A percentile compares a stretch with the other conserved stretches of the same genome.
These are phyloP conservation scores for Ammodytes dubius DNA, from an alignment of 2,113 vertebrate genomes.

Conservation along the genomic window DNA sequence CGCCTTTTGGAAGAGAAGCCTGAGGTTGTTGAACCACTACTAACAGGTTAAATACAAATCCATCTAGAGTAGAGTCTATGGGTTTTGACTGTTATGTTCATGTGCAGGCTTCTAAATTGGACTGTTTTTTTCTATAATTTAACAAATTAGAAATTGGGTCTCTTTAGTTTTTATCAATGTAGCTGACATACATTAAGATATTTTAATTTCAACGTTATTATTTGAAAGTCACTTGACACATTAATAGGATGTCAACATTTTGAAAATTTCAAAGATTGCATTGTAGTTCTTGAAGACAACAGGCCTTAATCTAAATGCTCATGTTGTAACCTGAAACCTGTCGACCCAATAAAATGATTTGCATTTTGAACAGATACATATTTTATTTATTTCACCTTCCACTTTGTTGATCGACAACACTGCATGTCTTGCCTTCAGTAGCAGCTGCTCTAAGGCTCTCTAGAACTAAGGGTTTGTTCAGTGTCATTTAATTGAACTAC, in stretches of 20 bases:
- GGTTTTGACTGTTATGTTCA: conserved; percentile 12
- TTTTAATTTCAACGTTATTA: conserved; percentile 20
- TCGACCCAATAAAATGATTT: conserved; percentile 77
- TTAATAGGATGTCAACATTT: conserved; percentile 14
- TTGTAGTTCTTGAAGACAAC: not conserved
- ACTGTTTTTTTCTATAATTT: not conserved
- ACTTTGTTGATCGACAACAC: not conserved
- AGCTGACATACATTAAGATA: conserved; percentile 50
- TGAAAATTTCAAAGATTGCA: conserved; percentile 1
- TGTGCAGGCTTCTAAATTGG: not conserved
- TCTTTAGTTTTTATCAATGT: conserved; percentile 52
- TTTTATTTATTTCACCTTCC: not conserved
- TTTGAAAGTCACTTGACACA: conserved; percentile 13
- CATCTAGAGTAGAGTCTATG: not conserved
- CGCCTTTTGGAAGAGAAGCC: not conserved
- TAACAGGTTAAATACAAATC: conserved; percentile 37
- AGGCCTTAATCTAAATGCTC: conserved; percentile 10
- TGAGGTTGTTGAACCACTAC: not conserved
- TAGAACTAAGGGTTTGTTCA: not conserved
- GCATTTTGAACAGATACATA: conserved; percentile 5
- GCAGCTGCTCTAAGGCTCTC: conserved; percentile 39
- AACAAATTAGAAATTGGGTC: conserved; percentile 55
- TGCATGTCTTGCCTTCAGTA: conserved; percentile 10
- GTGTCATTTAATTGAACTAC: conserved; percentile 13
- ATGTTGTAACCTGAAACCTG: conserved; percentile 19